A percentile compares a stretch with the other conserved stretches of the same genome.
Conservation (phyloP, 2,888 invertebrate genomes). For the Andrena praecox region DNA sequence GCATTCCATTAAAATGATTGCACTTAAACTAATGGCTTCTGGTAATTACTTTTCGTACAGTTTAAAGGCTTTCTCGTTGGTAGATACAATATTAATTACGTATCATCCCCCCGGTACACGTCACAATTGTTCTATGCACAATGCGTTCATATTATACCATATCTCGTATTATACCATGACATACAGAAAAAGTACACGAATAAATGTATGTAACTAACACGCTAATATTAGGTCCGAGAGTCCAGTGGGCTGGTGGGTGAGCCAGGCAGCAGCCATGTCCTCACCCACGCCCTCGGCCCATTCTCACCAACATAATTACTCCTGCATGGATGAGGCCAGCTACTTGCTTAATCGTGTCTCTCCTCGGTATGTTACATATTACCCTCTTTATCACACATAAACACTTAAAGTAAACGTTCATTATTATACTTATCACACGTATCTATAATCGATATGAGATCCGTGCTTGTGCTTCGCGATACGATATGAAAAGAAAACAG, state of each 20-base stretch:
- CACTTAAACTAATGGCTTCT: conserved; percentile 33
- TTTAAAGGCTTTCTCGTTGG: conserved; percentile 50
- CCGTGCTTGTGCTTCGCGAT: conserved; percentile 46
- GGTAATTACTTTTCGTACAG: conserved; percentile 7
- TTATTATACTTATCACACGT: conserved; percentile 37
- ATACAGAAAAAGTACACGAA: conserved; percentile 56
- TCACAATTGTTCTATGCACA: conserved; percentile 49
- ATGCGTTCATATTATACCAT: conserved; percentile 13
- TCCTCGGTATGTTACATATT: conserved; percentile 82
- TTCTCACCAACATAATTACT: conserved; percentile 82
- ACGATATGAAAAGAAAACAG: conserved; percentile 18
- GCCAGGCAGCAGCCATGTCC: conserved; percentile 84
- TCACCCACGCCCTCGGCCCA: conserved; percentile 83
- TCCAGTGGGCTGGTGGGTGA: conserved; percentile 84
- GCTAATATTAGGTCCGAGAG: conserved; percentile 83
- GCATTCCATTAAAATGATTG: conserved; percentile 23
- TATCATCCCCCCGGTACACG: conserved; percentile 31
- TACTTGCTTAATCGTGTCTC: conserved; percentile 83
- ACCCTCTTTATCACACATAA: conserved; percentile 65
- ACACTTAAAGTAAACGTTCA: conserved; percentile 44
- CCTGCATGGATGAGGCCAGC: conserved; percentile 84
- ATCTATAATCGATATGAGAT: conserved; percentile 23
- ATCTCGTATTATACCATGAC: conserved; percentile 41
- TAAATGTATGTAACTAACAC: conserved; percentile 78
- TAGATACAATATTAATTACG: conserved; percentile 33